phyloP scores from a whole-genome alignment of 2,113 vertebrate genomes.

The Genyomyrus donnyi region DNA sequence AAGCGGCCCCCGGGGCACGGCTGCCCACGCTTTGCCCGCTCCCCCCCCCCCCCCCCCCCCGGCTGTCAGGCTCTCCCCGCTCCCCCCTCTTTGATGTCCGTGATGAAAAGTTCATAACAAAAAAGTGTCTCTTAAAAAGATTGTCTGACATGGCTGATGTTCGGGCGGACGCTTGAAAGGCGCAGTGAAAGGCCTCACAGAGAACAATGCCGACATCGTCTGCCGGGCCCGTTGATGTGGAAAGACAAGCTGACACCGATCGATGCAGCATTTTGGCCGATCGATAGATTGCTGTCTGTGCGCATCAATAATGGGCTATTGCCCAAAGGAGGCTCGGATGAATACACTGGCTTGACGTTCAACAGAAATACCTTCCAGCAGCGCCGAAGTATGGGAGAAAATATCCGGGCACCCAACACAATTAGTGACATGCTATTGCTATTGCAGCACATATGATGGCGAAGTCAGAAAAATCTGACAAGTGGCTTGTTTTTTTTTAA shows the following conservation, averaged over 20 bases:
- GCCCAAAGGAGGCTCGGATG: background rate
- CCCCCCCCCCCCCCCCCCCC: background rate
- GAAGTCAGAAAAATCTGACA: background rate
- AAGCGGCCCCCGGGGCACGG: too few relatives aligned
- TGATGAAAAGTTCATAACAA: slow-evolving; percentile 3
- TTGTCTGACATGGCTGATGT: background rate
- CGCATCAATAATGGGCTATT: background rate
- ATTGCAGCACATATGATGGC: background rate
- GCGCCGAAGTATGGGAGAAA: background rate
- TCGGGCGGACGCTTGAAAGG: background rate
- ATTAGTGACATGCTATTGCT: background rate
- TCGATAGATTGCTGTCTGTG: slow-evolving; percentile 18
- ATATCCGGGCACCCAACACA: background rate
- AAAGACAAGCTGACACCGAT: background rate
- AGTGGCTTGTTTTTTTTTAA: background rate
- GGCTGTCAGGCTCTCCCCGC: background rate
- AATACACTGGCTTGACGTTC: background rate
- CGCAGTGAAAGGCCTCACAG: background rate
- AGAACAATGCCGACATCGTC: background rate
- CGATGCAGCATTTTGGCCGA: background rate
- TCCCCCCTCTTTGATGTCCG: background rate
- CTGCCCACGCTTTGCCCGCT: too few relatives aligned
- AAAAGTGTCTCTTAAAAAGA: slow-evolving; percentile 3
- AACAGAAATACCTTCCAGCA: background rate
- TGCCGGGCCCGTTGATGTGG: background rate